Percentiles rank a stretch among this genome's conserved stretches.
Conservation (phyloP, 1,140 invertebrate genomes). For the Augochlora pura region DNA sequence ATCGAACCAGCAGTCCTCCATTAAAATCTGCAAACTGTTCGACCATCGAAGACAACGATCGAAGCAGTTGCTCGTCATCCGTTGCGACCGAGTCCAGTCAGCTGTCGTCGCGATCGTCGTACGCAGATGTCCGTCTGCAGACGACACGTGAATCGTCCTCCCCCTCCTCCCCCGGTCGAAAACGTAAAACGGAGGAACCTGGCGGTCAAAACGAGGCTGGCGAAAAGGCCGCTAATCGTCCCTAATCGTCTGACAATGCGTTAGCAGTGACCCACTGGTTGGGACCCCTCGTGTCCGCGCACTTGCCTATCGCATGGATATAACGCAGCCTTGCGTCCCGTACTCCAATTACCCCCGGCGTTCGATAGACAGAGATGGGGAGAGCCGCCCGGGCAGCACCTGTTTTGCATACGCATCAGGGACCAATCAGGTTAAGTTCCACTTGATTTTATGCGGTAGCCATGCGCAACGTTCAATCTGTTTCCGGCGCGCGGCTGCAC, state of each 20-base stretch:
- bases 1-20: too few relatives aligned
- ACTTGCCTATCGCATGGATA: constrained; percentile 73
- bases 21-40: too few relatives aligned
- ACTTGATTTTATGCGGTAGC: constrained; percentile 63
- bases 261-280: constrained; percentile 76
- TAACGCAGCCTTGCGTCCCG: constrained; percentile 76
- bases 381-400: constrained; percentile 63
- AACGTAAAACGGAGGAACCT: constrained; percentile 11
- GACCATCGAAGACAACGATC: too few relatives aligned
- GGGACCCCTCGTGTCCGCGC: constrained; percentile 66
- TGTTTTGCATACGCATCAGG: constrained; percentile 75
- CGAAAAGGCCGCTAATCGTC: constrained; percentile 68
- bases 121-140: too few relatives aligned
- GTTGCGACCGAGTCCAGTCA: too few relatives aligned
- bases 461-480: constrained; percentile 55
- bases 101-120: too few relatives aligned
- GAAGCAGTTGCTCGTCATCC: too few relatives aligned
- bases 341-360: constrained; percentile 76
- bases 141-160: neutral
- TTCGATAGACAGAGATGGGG: constrained; percentile 56
- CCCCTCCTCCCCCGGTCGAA: neutral
- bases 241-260: constrained; percentile 75
- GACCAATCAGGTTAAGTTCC: constrained; percentile 72
- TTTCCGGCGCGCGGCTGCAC: constrained; percentile 53
- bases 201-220: constrained; percentile 47